phyloP scores from a whole-genome alignment of 2,113 vertebrate species.

The Camelus dromedarius region DNA sequence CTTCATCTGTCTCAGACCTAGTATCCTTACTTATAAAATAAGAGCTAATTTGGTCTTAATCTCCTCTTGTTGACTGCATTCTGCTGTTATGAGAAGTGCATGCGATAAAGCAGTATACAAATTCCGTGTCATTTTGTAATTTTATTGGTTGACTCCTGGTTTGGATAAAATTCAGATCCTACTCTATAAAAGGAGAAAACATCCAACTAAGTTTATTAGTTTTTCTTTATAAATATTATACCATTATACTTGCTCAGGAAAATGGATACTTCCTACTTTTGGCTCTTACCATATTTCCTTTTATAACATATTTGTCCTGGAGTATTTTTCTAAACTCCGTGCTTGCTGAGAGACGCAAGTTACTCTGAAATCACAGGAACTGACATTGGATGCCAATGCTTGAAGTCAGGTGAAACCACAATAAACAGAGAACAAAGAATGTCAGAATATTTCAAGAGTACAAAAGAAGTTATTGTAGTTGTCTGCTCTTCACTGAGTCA shows the following conservation, averaged over 20 bases:
- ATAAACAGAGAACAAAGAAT: background rate
- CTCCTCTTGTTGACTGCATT: background rate
- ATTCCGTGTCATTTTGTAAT: background rate
- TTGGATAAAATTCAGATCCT: conserved; percentile 40
- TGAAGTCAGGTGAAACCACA: conserved; percentile 45
- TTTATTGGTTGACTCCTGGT: background rate
- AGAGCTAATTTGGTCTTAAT: background rate
- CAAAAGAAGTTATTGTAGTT: background rate
- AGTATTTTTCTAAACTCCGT: conserved; percentile 17
- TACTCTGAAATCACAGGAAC: background rate
- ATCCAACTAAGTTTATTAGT: background rate
- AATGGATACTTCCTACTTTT: background rate
- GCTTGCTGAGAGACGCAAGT: background rate
- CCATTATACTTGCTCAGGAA: background rate
- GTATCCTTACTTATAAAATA: background rate
- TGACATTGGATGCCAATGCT: background rate
- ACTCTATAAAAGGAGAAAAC: background rate
- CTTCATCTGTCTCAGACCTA: background rate
- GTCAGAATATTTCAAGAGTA: background rate
- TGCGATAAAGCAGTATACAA: background rate
- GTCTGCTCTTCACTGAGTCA: background rate
- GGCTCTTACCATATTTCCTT: conserved; percentile 21
- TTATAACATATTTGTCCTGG: background rate
- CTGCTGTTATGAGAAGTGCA: background rate
- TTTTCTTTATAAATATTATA: background rate